Evolutionary conservation across 2,888 invertebrate species (phyloP), one percentile per base, ranked within the genome.

Genomic region (Seira musarum): DNA sequence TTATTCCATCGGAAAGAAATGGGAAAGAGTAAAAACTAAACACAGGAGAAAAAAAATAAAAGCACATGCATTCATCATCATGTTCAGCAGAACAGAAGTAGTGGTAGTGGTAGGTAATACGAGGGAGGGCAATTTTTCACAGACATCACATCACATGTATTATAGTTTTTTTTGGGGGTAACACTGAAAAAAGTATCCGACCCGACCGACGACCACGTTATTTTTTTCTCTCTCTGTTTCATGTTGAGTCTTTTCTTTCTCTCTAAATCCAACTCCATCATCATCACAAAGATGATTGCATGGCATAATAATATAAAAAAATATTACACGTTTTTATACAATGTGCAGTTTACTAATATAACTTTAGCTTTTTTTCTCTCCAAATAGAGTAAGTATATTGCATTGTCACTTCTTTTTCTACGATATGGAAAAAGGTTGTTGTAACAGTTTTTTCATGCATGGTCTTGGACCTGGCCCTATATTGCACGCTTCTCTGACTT

Each of bases 81-180:
- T 76, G 76, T 76, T 61, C 63, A 76, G 53, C 40, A 30, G 40
- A 40, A 40, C 40, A 40, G 40, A 40, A 40, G 40, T 40, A 40
- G 40, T n/a, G n/a, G n/a, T 40, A 40, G 40, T 40, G 40, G 40
- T 40, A 40, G 40, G 76, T 80, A 80, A 75, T 80, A 83, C 83
- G 84, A 84, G 83, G 84, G 82, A 83, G 83, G 82, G 84, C 81
- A 84, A 83, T 84, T 84, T 83, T 84, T 84, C 82, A 84, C 82
- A 82, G 77, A 80, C 82, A 84, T 76, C 76, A 69, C n/a, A n/a
- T n/a, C n/a, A n/a, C n/a, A 40, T 70, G 65, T 66, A 66, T 60
- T 67, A 67, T 19, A 74, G 67, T 67, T 65, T 76, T n/a, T n/a
- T n/a, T n/a, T 78, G 67, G 70, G 81, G 81, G 81, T 81, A 78